Percentiles rank a stretch among this genome's conserved stretches.
Evolutionary conservation across 2,888 invertebrate species (phyloP).

Genomic region (Xanthorhoe designata): DNA sequence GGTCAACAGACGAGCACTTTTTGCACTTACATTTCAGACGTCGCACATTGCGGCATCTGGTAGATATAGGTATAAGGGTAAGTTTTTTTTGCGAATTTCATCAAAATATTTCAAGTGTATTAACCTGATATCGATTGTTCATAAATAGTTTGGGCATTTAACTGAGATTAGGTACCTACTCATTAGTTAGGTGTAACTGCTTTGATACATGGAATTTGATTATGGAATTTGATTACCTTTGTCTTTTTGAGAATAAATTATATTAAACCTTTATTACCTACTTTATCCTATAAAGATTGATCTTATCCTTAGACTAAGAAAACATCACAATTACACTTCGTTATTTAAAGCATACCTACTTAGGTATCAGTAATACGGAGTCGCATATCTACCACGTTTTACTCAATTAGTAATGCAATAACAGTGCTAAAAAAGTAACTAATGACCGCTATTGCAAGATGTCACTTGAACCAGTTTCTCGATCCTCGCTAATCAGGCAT

Average conservation of each 20-base stretch:
- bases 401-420: background rate
- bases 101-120: constrained; percentile 11
- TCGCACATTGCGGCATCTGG: constrained; percentile 46
- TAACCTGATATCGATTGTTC: background rate
- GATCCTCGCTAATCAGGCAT: constrained; percentile 12
- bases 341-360: no score
- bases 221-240: no score
- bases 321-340: no score
- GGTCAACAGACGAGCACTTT: constrained; percentile 42
- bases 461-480: constrained; percentile 56
- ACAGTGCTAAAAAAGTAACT: background rate
- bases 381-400: background rate
- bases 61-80: constrained; percentile 37
- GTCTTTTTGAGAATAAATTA: no score
- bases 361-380: background rate
- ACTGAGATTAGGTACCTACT: no score
- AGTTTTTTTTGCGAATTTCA: constrained; percentile 32
- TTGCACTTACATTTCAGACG: constrained; percentile 36
- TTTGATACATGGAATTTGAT: no score
- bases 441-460: constrained; percentile 54
- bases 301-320: no score
- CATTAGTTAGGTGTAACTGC: no score
- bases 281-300: no score
- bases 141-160: no score
- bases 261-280: no score